Percentiles rank a stretch among this genome's conserved stretches.
phyloP scores from a whole-genome alignment of 1,140 invertebrate species.

The Drosophila littoralis region DNA sequence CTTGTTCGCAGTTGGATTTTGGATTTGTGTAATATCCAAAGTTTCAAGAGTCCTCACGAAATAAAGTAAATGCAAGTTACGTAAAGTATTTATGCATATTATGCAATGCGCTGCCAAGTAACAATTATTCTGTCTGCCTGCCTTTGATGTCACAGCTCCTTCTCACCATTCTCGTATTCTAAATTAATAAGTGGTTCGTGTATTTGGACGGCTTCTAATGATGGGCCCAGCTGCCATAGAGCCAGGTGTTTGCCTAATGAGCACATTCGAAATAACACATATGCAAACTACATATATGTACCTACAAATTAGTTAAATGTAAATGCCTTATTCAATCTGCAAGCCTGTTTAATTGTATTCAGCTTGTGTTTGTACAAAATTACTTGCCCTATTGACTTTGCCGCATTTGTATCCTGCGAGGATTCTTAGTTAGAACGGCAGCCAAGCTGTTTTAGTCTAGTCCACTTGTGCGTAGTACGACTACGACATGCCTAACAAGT shows the following conservation, averaged over 20 bases:
- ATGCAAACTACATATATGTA: neutral
- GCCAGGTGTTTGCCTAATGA: constrained; percentile 7
- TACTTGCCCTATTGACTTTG: constrained; percentile 3
- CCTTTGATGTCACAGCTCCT: neutral
- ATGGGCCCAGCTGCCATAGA: neutral
- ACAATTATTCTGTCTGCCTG: neutral
- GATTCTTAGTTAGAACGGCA: neutral
- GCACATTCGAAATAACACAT: constrained; percentile 9
- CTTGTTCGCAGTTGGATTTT: neutral
- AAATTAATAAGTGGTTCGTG: constrained; percentile 3
- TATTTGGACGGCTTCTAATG: neutral
- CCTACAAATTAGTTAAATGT: constrained; percentile 29
- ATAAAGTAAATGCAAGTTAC: too few relatives aligned
- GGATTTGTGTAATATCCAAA: too few relatives aligned
- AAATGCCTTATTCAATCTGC: constrained; percentile 9
- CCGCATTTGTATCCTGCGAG: neutral
- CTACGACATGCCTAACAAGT: constrained; percentile 10
- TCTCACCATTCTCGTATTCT: neutral
- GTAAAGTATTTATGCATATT: neutral
- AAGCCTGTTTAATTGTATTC: constrained; percentile 6
- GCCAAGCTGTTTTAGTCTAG: neutral
- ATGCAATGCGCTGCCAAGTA: neutral
- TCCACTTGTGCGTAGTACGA: neutral
- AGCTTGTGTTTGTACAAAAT: constrained; percentile 4
- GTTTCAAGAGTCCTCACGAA: too few relatives aligned